Evolutionary conservation across 2,113 vertebrate species (phyloP), one percentile per base, ranked within the genome.

Genomic region (Nymphicus hollandicus): DNA sequence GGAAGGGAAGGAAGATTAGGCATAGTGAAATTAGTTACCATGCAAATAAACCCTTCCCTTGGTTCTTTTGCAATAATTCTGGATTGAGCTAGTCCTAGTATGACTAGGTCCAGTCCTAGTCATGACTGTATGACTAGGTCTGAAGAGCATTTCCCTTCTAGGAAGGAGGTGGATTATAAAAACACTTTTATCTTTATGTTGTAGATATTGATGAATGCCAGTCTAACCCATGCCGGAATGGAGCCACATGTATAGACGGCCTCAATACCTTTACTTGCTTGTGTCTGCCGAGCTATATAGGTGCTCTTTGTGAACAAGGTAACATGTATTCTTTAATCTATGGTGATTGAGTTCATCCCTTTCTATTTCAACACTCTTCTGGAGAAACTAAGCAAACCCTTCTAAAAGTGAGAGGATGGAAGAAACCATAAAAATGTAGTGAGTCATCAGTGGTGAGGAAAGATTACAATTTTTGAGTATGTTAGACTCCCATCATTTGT

Each of bases 141-240:
- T 71, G 73, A 78, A 69, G 27, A 83, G 10, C 31, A 43, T 86
- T 83, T 87, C 55, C 50, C 15, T 47, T 15, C 53, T 55, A 46
- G 49, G 49, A 14, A 7, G 2, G 35, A 44, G 11, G 28, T 18
- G 35, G 35, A 20, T 79, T 89, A 35, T 88, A 56, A 81, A 95
- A 83, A 8, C 49, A 6, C 27, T 88, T 86, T 86, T 94, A 2
- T 73, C 91, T 93, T 89, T 87, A 53, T 44, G 81, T 97, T 95
- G 53, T 95, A 99, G 99, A 99, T 94, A 97, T 98, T 18, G 99
- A 99, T 90, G 99, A 99, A 94, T 99, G 99, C 93, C 99, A 99
- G 49, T 98, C 98, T 70, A 99, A 99, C 69, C 99, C 99, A 8
- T 99, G 99, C 86, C 98, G 97, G 71, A 99, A 99, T 83, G 99